phyloP scores from a whole-genome alignment of 2,888 invertebrate genomes.

The Drosophila mimetica region DNA sequence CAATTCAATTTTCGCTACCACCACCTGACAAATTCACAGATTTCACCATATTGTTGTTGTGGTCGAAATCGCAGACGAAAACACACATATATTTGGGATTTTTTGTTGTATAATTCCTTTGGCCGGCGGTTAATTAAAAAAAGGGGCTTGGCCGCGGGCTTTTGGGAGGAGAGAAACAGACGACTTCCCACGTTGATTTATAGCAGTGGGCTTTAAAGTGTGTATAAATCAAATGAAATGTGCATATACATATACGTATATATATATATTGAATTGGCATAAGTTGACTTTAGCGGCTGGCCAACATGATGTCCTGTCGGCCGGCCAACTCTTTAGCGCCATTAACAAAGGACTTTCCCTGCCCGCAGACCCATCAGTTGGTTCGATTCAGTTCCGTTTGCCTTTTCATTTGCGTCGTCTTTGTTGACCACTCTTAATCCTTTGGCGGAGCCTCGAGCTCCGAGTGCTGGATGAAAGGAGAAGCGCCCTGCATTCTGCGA shows the following conservation, averaged over 20 bases:
- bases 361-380: background rate
- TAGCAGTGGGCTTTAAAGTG: conserved; percentile 58
- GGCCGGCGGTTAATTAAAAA: conserved; percentile 50
- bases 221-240: conserved; percentile 69
- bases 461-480: conserved; percentile 18
- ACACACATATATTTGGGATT: conserved; percentile 16
- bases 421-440: conserved; percentile 76
- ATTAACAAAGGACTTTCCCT: conserved; percentile 71
- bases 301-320: conserved; percentile 16
- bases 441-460: conserved; percentile 39
- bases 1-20: conserved; percentile 23
- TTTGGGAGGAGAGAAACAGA: conserved; percentile 21
- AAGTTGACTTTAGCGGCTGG: conserved; percentile 19
- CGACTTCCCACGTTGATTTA: conserved; percentile 73
- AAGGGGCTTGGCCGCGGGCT: conserved; percentile 44
- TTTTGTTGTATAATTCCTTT: conserved; percentile 45
- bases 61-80: conserved; percentile 30
- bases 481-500: conserved; percentile 71
- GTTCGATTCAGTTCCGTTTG: conserved; percentile 38
- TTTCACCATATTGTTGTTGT: conserved; percentile 37
- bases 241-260: background rate
- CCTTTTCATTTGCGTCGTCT: conserved; percentile 62
- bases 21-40: conserved; percentile 35
- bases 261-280: conserved; percentile 36
- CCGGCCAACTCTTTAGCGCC: conserved; percentile 75